Percentiles rank a stretch among this genome's conserved stretches.
Conservation (phyloP, 2,888 invertebrate species). For the Oscheius myriophilus region DNA sequence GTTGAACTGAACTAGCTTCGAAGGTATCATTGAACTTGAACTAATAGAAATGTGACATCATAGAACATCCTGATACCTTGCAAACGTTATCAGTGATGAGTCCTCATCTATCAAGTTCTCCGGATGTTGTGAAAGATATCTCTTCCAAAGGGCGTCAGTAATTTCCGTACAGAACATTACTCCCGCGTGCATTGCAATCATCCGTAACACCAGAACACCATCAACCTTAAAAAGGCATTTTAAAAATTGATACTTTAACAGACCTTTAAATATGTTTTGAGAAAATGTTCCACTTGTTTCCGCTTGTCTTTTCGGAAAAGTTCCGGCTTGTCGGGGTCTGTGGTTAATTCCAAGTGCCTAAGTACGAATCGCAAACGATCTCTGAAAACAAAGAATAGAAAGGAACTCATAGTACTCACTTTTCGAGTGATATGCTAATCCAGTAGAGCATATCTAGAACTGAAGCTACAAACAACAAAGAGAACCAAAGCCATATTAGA, state of each 20-base stretch:
- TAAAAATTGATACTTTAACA: neutral
- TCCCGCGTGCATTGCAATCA: constrained; percentile 70
- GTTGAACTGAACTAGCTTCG: too few relatives aligned
- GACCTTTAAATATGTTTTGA: constrained; percentile 68
- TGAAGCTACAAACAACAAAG: constrained; percentile 66
- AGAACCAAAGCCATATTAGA: constrained; percentile 69
- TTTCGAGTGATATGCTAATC: constrained; percentile 53
- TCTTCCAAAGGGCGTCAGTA: constrained; percentile 68
- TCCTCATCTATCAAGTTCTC: constrained; percentile 70
- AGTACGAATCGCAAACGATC: constrained; percentile 70
- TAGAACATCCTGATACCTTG: too few relatives aligned
- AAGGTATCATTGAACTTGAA: too few relatives aligned
- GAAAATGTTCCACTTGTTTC: constrained; percentile 70
- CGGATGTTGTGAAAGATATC: constrained; percentile 64
- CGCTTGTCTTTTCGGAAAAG: constrained; percentile 69
- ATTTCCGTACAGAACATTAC: constrained; percentile 71
- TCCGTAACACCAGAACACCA: constrained; percentile 68
- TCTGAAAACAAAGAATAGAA: constrained; percentile 31
- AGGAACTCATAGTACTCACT: too few relatives aligned
- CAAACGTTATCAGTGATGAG: constrained; percentile 67
- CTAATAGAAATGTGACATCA: too few relatives aligned
- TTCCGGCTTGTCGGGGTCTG: constrained; percentile 69
- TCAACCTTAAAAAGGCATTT: constrained; percentile 57
- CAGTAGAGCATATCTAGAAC: constrained; percentile 69
- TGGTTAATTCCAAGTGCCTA: constrained; percentile 68